A percentile compares a stretch with the other conserved stretches of the same genome.
These are phyloP conservation scores for Dasypus novemcinctus DNA, from an alignment of 2,113 vertebrate species.

Conservation along the genomic window DNA sequence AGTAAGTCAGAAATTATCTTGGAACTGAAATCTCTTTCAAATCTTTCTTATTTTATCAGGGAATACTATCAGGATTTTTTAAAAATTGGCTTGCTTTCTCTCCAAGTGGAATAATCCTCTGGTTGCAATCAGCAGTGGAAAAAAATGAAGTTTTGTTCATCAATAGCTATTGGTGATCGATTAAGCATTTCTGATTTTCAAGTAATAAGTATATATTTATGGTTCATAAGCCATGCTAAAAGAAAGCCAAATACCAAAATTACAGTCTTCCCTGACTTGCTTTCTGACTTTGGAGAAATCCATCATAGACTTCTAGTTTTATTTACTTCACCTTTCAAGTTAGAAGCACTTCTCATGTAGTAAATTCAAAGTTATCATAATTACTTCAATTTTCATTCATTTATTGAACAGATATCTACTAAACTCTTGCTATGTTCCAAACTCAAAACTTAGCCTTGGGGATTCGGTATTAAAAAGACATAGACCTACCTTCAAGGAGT, in stretches of 20 bases:
- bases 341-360: neutral
- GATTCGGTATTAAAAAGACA: neutral
- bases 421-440: neutral
- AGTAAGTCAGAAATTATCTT: neutral
- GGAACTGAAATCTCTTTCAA: neutral
- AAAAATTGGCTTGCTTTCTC: neutral
- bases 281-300: neutral
- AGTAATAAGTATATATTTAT: neutral
- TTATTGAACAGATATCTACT: neutral
- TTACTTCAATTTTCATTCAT: constrained; percentile 30
- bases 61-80: neutral
- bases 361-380: neutral
- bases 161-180: neutral
- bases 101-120: neutral
- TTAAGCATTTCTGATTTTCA: neutral
- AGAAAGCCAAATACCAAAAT: neutral
- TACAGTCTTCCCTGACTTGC: neutral
- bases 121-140: neutral
- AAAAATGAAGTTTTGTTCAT: neutral
- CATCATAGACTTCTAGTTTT: neutral
- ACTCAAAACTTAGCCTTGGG: neutral
- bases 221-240: neutral
- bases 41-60: neutral
- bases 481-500: neutral
- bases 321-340: neutral